A percentile compares a stretch with the other conserved stretches of the same genome.
These are phyloP conservation scores for Melanophora roralis DNA, from an alignment of 2,888 invertebrate species.

Conservation along the genomic window DNA sequence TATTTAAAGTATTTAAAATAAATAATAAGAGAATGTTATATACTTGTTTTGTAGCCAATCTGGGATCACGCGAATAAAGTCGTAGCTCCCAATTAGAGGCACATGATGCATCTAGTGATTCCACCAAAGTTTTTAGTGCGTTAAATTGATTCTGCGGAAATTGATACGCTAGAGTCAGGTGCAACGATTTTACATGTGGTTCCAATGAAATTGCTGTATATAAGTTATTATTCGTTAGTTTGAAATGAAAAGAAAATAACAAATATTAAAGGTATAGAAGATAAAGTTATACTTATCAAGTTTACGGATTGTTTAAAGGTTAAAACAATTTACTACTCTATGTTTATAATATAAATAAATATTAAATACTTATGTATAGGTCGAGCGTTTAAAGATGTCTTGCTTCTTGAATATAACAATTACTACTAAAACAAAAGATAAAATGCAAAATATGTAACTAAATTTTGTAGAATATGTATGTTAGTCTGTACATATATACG, in stretches of 20 bases:
- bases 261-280: slow-evolving; percentile 61
- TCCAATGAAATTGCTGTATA: slow-evolving; percentile 84
- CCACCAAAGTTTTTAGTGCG: slow-evolving; percentile 84
- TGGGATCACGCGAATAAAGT: slow-evolving; percentile 89
- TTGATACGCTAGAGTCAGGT: slow-evolving; percentile 92
- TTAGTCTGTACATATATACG: too few relatives aligned
- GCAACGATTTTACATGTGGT: slow-evolving; percentile 89
- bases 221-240: slow-evolving; percentile 11
- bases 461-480: slow-evolving; percentile 23
- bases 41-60: slow-evolving; percentile 85
- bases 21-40: slow-evolving; percentile 11
- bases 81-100: slow-evolving; percentile 89
- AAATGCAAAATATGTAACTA: slow-evolving; percentile 30
- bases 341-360: slow-evolving; percentile 3
- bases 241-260: slow-evolving; percentile 62
- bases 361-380: not conserved
- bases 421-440: slow-evolving; percentile 52
- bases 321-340: not conserved
- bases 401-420: slow-evolving; percentile 21
- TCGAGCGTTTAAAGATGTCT: slow-evolving; percentile 9
- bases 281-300: not conserved
- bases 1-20: not conserved
- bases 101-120: slow-evolving; percentile 83
- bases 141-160: slow-evolving; percentile 86
- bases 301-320: slow-evolving; percentile 3